A percentile compares a stretch with the other conserved stretches of the same genome.
Evolutionary conservation across 1,140 invertebrate species (phyloP).

Genomic region (Anastatus disparis): DNA sequence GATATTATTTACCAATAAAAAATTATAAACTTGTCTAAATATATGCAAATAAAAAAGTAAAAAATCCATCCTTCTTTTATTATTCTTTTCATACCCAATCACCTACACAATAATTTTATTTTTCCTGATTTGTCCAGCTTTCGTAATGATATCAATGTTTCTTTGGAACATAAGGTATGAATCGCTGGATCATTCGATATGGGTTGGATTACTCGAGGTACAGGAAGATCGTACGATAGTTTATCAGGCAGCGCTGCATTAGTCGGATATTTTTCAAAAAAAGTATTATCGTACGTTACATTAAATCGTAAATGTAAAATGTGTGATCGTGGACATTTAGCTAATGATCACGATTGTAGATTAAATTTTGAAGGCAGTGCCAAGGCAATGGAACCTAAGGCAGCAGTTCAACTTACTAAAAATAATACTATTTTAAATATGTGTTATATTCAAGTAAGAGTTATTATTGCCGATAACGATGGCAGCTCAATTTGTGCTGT

Average conservation of each 20-base stretch:
- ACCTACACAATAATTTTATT: background rate
- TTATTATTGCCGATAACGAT: slow-evolving; percentile 42
- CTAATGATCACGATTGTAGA: slow-evolving; percentile 29
- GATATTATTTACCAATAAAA: no score
- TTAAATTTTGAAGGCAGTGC: slow-evolving; percentile 34
- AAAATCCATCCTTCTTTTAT: background rate
- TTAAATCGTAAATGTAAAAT: slow-evolving; percentile 41
- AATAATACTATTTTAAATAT: slow-evolving; percentile 34
- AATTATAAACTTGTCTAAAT: no score
- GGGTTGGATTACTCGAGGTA: slow-evolving; percentile 44
- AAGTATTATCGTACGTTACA: slow-evolving; percentile 37
- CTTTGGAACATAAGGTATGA: slow-evolving; percentile 1
- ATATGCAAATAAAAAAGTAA: background rate
- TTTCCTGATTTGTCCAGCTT: background rate
- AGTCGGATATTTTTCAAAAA: slow-evolving; percentile 43
- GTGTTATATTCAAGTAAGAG: slow-evolving; percentile 34
- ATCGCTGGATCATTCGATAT: slow-evolving; percentile 42
- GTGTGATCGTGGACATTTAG: slow-evolving; percentile 34
- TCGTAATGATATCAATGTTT: background rate
- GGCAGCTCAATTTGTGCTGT: slow-evolving; percentile 38
- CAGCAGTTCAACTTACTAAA: slow-evolving; percentile 17
- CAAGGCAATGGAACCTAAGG: slow-evolving; percentile 11
- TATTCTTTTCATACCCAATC: slow-evolving; percentile 10
- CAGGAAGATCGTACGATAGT: slow-evolving; percentile 44
- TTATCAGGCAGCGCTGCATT: slow-evolving; percentile 40